Conservation (phyloP, 2,797 vertebrate genomes). For the Knipowitschia caucasica region DNA sequence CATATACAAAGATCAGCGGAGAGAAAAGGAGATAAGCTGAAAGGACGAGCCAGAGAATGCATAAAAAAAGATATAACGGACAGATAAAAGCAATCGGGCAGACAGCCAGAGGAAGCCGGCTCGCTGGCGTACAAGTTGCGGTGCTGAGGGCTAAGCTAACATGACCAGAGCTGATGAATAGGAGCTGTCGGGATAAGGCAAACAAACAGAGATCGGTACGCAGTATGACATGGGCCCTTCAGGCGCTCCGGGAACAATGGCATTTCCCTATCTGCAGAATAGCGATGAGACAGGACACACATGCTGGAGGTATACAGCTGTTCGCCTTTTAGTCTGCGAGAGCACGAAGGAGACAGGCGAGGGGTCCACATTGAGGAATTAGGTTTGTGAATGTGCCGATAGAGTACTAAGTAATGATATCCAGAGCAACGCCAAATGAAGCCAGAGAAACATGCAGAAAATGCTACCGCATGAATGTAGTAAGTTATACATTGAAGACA, state of each 20-base stretch:
- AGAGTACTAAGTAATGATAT: too few species aligned
- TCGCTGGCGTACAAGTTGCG: constrained; percentile 36
- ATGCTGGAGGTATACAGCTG: constrained; percentile 37
- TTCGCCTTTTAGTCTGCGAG: constrained; percentile 14
- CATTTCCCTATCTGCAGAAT: constrained; percentile 31
- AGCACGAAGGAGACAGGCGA: constrained; percentile 3
- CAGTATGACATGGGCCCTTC: constrained; percentile 51
- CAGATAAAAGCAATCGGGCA: constrained; percentile 30
- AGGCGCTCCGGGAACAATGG: constrained; percentile 49
- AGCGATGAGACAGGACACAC: constrained; percentile 38
- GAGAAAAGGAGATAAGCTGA: constrained; percentile 22
- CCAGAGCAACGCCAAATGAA: too few species aligned
- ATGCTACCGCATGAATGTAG: too few species aligned
- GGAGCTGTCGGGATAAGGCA: constrained; percentile 59
- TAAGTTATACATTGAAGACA: too few species aligned
- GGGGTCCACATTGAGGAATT: constrained; percentile 16
- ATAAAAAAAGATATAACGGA: constrained; percentile 31
- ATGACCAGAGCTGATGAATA: constrained; percentile 58
- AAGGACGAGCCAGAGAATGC: constrained; percentile 18
- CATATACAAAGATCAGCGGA: not conserved
- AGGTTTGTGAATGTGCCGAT: constrained; percentile 11
- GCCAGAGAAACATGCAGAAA: too few species aligned
- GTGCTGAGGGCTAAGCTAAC: constrained; percentile 52
- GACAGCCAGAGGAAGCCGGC: constrained; percentile 38
- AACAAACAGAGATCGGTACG: constrained; percentile 59